Base-by-base conservation (phyloP, 2,797 vertebrate species). In the Neosilurus mollespiculum region DNA sequence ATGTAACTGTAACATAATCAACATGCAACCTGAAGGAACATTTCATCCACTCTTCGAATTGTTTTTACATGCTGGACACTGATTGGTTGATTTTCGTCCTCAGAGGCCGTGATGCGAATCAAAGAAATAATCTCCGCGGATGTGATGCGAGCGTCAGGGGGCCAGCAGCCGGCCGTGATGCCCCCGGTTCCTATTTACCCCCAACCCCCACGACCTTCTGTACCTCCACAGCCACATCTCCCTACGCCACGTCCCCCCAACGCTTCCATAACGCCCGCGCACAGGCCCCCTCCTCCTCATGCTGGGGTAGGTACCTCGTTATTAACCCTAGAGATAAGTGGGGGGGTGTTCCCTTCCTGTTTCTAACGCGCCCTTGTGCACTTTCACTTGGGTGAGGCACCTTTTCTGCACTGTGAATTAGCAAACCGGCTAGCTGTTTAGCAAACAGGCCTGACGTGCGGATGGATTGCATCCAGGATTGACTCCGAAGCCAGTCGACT, bases 71-170 rank as follows among this genome's bases (percentile, higher is more conserved):
- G 4, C 43, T 43, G 43, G 22, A 2, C 9, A 9, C 9, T n/a
- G 34, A 70, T 54, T 10, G n/a, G n/a, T 9, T 54, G 49, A 16
- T 18, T 43, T 87, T 59, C 87, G 22, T 90, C 53, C 77, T 37
- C 83, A 96, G 95, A 94, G 88, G 94, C 94, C 3, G 94, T 96
- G 82, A 66, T 92, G 81, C 92, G 90, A 84, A 95, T 96, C 86
- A 95, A 95, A 85, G 94, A 94, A 88, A 93, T 96, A 2, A 95
- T 96, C 81, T 92, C 94, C 1, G 95, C 95, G 86, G 93, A 95
- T 11, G 81, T 95, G 78, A 2, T 94, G 86, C 91, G 93, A 65
- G 91, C 92, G 1, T 92, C 93, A 0, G 94, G 93, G 58, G 92
- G 93, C 5, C 92, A 91, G 69, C 88, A 90, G 70, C 79, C 90